phyloP scores from a whole-genome alignment of 1,140 invertebrate genomes.

The Drosophila carrolli region DNA sequence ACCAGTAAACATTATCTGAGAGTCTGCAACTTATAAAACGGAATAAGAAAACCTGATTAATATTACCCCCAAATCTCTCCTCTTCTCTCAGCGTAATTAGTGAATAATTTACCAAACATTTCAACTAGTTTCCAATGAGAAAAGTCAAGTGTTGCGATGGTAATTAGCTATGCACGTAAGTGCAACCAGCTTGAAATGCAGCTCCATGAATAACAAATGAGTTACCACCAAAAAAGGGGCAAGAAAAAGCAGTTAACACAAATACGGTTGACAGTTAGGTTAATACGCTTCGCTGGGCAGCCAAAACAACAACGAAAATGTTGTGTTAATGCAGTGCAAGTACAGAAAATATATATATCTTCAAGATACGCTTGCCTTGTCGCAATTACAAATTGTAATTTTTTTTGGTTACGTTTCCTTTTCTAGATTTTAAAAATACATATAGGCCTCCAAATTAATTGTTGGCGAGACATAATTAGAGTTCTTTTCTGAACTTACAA shows the following conservation, averaged over 20 bases:
- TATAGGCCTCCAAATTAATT: constrained; percentile 50
- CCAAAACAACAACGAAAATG: constrained; percentile 8
- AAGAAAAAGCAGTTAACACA: constrained; percentile 54
- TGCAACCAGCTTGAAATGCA: constrained; percentile 53
- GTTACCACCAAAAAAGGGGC: constrained; percentile 13
- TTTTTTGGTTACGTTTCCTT: constrained; percentile 17
- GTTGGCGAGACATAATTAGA: constrained; percentile 50
- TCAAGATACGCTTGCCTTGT: constrained; percentile 69
- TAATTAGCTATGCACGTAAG: constrained; percentile 60
- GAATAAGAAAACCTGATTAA: no score
- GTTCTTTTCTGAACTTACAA: constrained; percentile 41
- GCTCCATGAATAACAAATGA: constrained; percentile 59
- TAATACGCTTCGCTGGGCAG: constrained; percentile 51
- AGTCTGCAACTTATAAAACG: no score
- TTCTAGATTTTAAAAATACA: not conserved
- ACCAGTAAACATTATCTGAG: no score
- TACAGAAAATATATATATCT: constrained; percentile 43
- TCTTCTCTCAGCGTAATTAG: no score
- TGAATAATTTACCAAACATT: not conserved
- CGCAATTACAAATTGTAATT: constrained; percentile 59
- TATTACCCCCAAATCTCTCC: not conserved
- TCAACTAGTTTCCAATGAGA: not conserved
- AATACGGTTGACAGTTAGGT: constrained; percentile 57
- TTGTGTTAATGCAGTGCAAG: constrained; percentile 53
- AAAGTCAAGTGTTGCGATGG: constrained; percentile 10